phyloP scores from a whole-genome alignment of 2,113 vertebrate genomes.

The Poeciliopsis retropinna region DNA sequence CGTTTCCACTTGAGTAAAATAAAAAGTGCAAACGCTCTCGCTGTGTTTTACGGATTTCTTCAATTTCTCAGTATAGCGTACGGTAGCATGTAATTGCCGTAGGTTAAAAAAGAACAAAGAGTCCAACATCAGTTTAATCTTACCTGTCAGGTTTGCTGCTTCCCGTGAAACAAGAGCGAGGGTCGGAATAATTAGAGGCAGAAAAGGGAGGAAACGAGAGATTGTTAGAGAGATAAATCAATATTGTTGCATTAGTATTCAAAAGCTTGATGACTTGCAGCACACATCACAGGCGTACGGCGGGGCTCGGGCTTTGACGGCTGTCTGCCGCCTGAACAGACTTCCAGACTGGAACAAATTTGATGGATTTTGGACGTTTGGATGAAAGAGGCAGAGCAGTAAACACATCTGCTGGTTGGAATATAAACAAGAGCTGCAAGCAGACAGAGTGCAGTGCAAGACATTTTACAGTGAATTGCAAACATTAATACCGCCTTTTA shows the following conservation, averaged over 20 bases:
- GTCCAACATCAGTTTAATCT: constrained; percentile 75
- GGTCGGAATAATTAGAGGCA: constrained; percentile 61
- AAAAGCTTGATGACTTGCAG: constrained; percentile 69
- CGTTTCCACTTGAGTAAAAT: constrained; percentile 18
- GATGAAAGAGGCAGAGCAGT: constrained; percentile 7
- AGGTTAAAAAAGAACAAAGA: constrained; percentile 59
- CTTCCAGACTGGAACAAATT: constrained; percentile 47
- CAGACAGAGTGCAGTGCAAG: neutral
- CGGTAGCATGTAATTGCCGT: constrained; percentile 48
- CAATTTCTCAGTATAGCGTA: constrained; percentile 19
- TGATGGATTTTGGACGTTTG: constrained; percentile 29
- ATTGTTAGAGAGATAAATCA: constrained; percentile 74
- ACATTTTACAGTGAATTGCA: neutral
- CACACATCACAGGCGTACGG: constrained; percentile 52
- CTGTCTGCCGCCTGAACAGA: constrained; percentile 34
- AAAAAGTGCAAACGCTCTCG: constrained; percentile 37
- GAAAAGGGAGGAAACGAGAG: constrained; percentile 71
- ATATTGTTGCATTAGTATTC: constrained; percentile 80
- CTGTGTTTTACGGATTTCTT: constrained; percentile 36
- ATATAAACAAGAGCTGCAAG: constrained; percentile 12
- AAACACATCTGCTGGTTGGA: constrained; percentile 5
- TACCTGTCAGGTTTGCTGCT: constrained; percentile 99
- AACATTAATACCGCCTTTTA: neutral
- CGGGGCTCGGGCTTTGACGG: constrained; percentile 49
- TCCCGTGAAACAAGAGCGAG: constrained; percentile 68